phyloP scores from a whole-genome alignment of 1,140 invertebrate genomes.

The Lerema accius region DNA sequence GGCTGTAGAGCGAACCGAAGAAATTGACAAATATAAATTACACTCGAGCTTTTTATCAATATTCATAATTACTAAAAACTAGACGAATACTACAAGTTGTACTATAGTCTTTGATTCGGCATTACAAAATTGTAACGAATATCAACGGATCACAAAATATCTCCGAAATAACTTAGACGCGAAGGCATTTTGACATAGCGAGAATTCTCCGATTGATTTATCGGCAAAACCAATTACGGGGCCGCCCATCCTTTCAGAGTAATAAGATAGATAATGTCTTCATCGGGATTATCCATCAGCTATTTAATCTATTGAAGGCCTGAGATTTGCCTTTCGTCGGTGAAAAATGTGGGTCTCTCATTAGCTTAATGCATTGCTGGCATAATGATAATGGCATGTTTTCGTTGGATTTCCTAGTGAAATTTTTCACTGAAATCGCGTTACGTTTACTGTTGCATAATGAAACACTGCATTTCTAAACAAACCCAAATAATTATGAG shows the following conservation, averaged over 20 bases:
- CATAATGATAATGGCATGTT: slow-evolving; percentile 9
- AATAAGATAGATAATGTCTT: slow-evolving; percentile 45
- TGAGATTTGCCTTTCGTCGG: slow-evolving; percentile 41
- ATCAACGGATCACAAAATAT: neutral
- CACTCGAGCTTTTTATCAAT: too few relatives aligned
- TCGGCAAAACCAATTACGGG: slow-evolving; percentile 36
- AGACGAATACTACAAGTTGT: too few relatives aligned
- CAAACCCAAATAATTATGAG: too few relatives aligned
- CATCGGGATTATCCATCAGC: slow-evolving; percentile 50
- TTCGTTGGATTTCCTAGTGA: neutral
- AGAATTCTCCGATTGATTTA: slow-evolving; percentile 29
- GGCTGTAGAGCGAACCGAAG: too few relatives aligned
- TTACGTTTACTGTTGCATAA: too few relatives aligned
- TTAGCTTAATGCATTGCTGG: slow-evolving; percentile 46
- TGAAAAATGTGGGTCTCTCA: slow-evolving; percentile 50
- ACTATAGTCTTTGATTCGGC: too few relatives aligned
- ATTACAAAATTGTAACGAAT: too few relatives aligned
- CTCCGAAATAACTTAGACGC: slow-evolving; percentile 5
- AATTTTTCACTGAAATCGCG: neutral
- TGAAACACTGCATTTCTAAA: too few relatives aligned
- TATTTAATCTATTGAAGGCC: slow-evolving; percentile 45
- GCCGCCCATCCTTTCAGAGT: slow-evolving; percentile 39
- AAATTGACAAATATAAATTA: too few relatives aligned
- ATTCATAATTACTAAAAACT: too few relatives aligned
- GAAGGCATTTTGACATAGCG: slow-evolving; percentile 21